These are phyloP conservation scores for Carcharodon carcharias DNA, from an alignment of 2,797 vertebrate species.

Conservation along the genomic window DNA sequence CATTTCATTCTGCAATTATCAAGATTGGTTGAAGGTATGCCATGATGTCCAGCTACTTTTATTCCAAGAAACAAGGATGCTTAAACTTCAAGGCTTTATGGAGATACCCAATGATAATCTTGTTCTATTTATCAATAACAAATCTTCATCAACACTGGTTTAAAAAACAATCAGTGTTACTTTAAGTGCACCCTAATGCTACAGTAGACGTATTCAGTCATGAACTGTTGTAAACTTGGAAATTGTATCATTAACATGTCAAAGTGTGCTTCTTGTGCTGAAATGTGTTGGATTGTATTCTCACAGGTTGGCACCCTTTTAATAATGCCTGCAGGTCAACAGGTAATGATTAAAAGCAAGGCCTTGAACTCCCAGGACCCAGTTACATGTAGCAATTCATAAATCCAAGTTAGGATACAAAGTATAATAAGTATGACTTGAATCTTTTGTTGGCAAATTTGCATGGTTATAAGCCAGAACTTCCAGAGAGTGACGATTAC, in stretches of 20 bases:
- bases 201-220: not conserved
- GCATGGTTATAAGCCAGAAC: not conserved
- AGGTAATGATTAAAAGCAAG: constrained; percentile 9
- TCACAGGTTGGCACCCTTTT: not conserved
- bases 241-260: constrained; percentile 20
- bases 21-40: not conserved
- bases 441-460: not conserved
- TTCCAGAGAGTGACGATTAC: too few species aligned
- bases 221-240: not conserved
- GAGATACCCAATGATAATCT: not conserved
- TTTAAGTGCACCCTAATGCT: not conserved
- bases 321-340: not conserved
- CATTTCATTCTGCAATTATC: not conserved
- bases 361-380: not conserved
- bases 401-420: not conserved
- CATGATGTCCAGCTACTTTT: too few species aligned
- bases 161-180: not conserved
- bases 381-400: not conserved
- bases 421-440: too few species aligned
- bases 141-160: not conserved
- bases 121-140: not conserved
- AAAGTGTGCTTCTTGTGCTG: constrained; percentile 1
- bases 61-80: not conserved
- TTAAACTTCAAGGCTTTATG: not conserved
- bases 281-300: not conserved